Base-by-base conservation (phyloP, 2,797 vertebrate genomes). In the Vultur gryphus region DNA sequence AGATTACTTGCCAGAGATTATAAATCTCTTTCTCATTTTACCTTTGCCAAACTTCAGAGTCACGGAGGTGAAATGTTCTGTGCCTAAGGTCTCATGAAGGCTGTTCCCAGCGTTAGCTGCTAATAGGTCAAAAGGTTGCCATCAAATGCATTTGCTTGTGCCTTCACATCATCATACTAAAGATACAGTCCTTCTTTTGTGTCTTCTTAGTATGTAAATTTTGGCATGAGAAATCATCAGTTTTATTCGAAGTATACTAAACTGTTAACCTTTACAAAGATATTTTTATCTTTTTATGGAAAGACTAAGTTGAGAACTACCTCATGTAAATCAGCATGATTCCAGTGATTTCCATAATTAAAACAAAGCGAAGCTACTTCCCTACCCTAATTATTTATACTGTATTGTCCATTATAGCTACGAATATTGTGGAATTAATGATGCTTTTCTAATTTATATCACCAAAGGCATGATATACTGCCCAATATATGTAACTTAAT, bases 361-460 rank as follows among this genome's bases (percentile, higher is more conserved):
- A 89, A 92, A 89, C 57, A 83, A 89, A 93, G n/a, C 0, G 11
- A 83, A 70, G 21, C 26, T 86, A 66, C 61, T 87, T 87, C 41
- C 29, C 23, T 67, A 13, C 35, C 20, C 71, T 71, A 93, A 76
- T 89, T 91, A 91, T 93, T 91, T 95, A 64, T 93, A 51, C 16
- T 46, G 57, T 71, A 41, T 83, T 92, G 86, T 55, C 65, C 43
- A 51, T 81, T 92, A 62, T 16, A 90, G 16, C 71, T 84, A 61
- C 84, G 49, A 93, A 61, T 86, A 85, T 75, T 51, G 41, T 84
- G 58, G 29, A 93, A 86, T 93, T 92, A 95, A 90, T 93, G 82
- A 88, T 59, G 69, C 72, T 88, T 79, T 95, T 90, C 76, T 86
- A 84, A 95, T 95, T 84, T 72, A 62, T 75, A 73, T 46, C 43